Percentiles rank a stretch among this genome's conserved stretches.
Evolutionary conservation across 2,888 invertebrate genomes (phyloP).

Genomic region (Resseliella maxima): DNA sequence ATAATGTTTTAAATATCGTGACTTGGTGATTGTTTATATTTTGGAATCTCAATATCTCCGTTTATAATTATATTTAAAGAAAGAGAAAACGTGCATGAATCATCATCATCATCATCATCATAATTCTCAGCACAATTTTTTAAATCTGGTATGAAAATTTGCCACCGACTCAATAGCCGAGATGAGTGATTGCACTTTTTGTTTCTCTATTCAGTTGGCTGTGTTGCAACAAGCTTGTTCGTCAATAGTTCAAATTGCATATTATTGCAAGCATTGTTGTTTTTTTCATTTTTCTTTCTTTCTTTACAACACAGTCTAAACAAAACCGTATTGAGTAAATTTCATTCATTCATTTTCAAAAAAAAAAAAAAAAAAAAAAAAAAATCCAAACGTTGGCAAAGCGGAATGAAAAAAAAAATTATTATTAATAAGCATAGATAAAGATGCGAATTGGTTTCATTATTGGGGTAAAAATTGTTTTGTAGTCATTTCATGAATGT

Average conservation of each 20-base stretch:
- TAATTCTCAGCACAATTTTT: neutral
- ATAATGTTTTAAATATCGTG: neutral
- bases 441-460: slow-evolving; percentile 9
- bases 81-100: slow-evolving; percentile 28
- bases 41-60: neutral
- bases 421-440: neutral
- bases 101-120: neutral
- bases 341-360: slow-evolving; percentile 9
- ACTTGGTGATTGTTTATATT: too few species aligned
- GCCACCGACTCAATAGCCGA: neutral
- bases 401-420: slow-evolving; percentile 19
- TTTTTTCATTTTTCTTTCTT: too few species aligned
- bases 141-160: neutral
- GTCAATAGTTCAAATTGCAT: neutral
- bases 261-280: neutral
- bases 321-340: too few species aligned
- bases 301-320: too few species aligned
- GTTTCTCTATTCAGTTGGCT: neutral
- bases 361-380: too few species aligned
- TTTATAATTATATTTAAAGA: neutral
- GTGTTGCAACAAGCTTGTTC: neutral
- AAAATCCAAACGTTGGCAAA: neutral
- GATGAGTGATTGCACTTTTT: slow-evolving; percentile 39
- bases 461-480: slow-evolving; percentile 40
- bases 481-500: slow-evolving; percentile 29